Percentiles rank a stretch among this genome's conserved stretches.
Conservation (phyloP, 2,797 vertebrate species). For the Balearica regulorum region DNA sequence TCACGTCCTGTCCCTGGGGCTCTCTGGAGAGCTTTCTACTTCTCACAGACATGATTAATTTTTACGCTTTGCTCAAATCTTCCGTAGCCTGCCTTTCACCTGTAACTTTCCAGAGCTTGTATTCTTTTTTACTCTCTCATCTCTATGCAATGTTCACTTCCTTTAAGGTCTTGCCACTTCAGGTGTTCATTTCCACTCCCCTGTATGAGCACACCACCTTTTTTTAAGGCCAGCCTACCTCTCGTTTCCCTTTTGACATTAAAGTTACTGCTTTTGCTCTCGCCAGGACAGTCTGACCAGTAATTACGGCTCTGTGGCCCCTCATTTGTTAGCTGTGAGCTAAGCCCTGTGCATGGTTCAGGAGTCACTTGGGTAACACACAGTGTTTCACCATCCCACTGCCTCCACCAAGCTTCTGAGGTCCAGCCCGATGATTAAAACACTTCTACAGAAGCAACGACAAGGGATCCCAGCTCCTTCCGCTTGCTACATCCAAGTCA, state of each 20-base stretch:
- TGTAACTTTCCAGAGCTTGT: neutral
- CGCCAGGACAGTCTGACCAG: neutral
- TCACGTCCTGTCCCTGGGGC: neutral
- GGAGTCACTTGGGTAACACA: neutral
- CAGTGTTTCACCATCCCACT: neutral
- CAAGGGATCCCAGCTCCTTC: neutral
- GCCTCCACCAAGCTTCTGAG: neutral
- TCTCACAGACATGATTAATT: neutral
- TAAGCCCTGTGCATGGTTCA: fast-evolving
- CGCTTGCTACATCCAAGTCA: neutral
- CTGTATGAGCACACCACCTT: neutral
- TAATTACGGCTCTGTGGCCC: neutral
- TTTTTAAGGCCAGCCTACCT: neutral
- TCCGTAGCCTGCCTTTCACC: neutral
- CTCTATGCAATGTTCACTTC: neutral
- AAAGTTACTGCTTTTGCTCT: neutral
- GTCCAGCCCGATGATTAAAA: neutral
- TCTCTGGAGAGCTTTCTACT: neutral
- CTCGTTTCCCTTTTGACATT: neutral
- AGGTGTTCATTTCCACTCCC: neutral
- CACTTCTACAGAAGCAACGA: neutral
- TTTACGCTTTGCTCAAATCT: neutral
- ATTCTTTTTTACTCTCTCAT: neutral
- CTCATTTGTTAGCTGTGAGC: neutral
- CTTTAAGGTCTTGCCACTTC: neutral